phyloP scores from a whole-genome alignment of 1,140 invertebrate species.

The Bombus huntii region DNA sequence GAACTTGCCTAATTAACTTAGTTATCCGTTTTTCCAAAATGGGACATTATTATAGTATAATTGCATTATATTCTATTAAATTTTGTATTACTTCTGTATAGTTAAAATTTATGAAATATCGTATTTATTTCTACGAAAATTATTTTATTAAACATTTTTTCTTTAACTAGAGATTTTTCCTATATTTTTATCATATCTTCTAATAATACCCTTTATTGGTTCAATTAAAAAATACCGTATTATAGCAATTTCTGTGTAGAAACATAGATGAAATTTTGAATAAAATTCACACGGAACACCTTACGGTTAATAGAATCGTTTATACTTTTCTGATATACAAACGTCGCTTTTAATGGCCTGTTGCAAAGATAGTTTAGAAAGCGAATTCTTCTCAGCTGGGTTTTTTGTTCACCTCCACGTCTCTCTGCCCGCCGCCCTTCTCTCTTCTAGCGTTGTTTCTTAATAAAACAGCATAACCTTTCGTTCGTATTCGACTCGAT shows the following conservation, averaged over 20 bases:
- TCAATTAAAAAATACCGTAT: neutral
- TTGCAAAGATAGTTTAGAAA: conserved; percentile 37
- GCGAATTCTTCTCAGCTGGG: conserved; percentile 24
- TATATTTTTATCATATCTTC: neutral
- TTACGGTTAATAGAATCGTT: neutral
- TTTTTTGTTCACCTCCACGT: conserved; percentile 12
- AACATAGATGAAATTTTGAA: neutral
- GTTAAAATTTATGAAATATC: no score
- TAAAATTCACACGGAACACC: no score
- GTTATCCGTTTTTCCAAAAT: no score
- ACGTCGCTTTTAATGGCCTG: neutral
- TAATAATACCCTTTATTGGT: neutral
- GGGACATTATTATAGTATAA: no score
- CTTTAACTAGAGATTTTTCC: neutral
- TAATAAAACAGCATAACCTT: conserved; percentile 42
- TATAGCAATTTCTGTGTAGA: neutral
- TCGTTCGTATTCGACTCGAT: conserved; percentile 36
- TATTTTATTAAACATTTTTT: neutral
- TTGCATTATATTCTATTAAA: no score
- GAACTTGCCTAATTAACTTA: no score
- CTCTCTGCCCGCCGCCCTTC: neutral
- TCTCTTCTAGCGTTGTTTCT: neutral
- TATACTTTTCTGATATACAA: neutral
- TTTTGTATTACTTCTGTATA: no score
- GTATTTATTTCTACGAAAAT: neutral